Base-by-base conservation (phyloP, 2,113 vertebrate species). In the Platichthys stellatus region DNA sequence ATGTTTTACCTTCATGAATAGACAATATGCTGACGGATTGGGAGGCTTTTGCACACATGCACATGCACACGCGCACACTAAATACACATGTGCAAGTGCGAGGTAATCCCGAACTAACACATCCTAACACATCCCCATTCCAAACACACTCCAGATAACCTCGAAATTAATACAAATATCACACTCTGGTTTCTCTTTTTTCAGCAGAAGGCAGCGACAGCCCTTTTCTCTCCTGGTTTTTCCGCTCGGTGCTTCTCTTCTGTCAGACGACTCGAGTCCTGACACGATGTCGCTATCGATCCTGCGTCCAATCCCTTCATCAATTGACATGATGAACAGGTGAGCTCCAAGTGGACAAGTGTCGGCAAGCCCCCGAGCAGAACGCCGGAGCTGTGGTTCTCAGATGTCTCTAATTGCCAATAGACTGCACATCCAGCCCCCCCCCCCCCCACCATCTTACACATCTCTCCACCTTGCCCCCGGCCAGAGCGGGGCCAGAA, bases 1-100 rank as follows among this genome's bases (percentile, higher is more conserved):
- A 91, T 88, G 81, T 92, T 86, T 90, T 93, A 91, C 89, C 88
- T 91, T 90, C 78, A 76, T 89, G 88, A 88, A 92, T 88, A 86
- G 88, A 89, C 90, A 92, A 92, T 91, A 90, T 89, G 90, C 88
- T 84, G 84, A 86, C 31, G 65, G 73, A 40, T 84, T 82, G 66
- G 78, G 80, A 78, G 1, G 72, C 47, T 47, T 86, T 77, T 80
- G 78, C 70, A 80, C 69, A 64, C 47, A 60, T 62, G 66, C 47
- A 35, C 28, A 17, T 1, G 12, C 47, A 54, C 63, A 56, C 53
- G 63, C 78, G 75, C 3, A 63, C 13, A 66, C 60, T 10, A 67
- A 57, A 6, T 20, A 54, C 51, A 54, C 51, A n/a, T 13, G 11
- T 45, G 35, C 12, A 5, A 47, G 26, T 59, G 63, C 66, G 56